Percentiles rank a stretch among this genome's conserved stretches.
Conservation (phyloP, 2,888 invertebrate species). For the Tachina grossa region DNA sequence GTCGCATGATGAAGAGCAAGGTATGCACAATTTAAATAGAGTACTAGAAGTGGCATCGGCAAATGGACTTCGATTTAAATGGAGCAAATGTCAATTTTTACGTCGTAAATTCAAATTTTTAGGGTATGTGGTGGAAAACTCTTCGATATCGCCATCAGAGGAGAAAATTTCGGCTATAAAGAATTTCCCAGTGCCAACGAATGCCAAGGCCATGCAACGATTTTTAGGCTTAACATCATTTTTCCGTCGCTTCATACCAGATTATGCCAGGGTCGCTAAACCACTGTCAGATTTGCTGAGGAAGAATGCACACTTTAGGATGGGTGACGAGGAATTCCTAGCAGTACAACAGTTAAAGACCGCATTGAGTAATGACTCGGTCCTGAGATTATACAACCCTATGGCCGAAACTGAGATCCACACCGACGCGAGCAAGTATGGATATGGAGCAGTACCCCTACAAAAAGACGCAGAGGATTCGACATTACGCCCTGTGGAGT, state of each 20-base stretch:
- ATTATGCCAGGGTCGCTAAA: no score
- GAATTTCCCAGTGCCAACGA: no score
- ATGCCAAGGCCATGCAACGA: no score
- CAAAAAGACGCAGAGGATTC: slow-evolving; percentile 5
- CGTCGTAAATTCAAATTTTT: slow-evolving; percentile 28
- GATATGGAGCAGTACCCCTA: slow-evolving; percentile 60
- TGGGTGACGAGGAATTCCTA: no score
- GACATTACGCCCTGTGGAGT: slow-evolving; percentile 4
- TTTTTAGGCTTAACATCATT: no score
- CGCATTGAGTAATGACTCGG: no score
- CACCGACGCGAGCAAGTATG: slow-evolving; percentile 68
- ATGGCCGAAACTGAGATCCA: slow-evolving; percentile 66
- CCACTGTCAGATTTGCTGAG: no score
- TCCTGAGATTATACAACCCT: no score
- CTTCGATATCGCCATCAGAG: slow-evolving; percentile 39
- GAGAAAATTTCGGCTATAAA: slow-evolving; percentile 35
- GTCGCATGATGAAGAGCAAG: slow-evolving; percentile 56
- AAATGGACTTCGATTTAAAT: slow-evolving; percentile 37
- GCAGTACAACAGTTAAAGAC: no score
- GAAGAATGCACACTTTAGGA: no score
- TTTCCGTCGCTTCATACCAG: no score
- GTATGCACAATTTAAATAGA: slow-evolving; percentile 1
- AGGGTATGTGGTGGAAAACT: slow-evolving; percentile 28
- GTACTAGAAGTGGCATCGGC: slow-evolving; percentile 11
- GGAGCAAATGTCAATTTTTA: slow-evolving; percentile 56